Conservation (phyloP, 2,797 vertebrate genomes). For the Sebastes hopkinsi region DNA sequence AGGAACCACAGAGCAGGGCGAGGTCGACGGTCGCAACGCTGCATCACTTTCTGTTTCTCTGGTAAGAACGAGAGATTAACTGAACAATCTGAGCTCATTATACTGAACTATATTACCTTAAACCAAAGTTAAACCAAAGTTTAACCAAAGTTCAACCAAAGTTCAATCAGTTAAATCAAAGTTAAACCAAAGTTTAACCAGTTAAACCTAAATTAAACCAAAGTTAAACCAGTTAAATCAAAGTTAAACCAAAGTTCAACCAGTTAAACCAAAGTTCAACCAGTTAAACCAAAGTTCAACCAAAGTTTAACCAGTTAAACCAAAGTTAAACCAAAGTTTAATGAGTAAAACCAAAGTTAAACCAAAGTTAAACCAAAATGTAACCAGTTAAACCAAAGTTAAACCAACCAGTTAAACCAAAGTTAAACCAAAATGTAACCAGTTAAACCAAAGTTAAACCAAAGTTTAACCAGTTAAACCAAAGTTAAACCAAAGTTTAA, state of each 20-base stretch:
- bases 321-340: neutral
- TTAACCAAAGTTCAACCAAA: too few species aligned
- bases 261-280: too few species aligned
- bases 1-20: neutral
- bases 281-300: too few species aligned
- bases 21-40: rapidly evolving
- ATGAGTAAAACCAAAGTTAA: neutral
- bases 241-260: neutral
- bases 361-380: neutral
- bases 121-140: neutral
- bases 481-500: too few species aligned
- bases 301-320: too few species aligned
- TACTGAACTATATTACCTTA: neutral
- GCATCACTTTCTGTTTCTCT: constrained; percentile 28
- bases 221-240: too few species aligned
- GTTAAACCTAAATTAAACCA: too few species aligned
- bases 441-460: neutral
- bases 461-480: neutral
- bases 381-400: neutral
- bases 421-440: neutral
- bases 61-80: constrained; percentile 31
- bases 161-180: too few species aligned
- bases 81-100: neutral
- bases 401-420: neutral
- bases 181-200: too few species aligned